Evolutionary conservation across 2,888 invertebrate species (phyloP).

Genomic region (Limnephilus auricula): DNA sequence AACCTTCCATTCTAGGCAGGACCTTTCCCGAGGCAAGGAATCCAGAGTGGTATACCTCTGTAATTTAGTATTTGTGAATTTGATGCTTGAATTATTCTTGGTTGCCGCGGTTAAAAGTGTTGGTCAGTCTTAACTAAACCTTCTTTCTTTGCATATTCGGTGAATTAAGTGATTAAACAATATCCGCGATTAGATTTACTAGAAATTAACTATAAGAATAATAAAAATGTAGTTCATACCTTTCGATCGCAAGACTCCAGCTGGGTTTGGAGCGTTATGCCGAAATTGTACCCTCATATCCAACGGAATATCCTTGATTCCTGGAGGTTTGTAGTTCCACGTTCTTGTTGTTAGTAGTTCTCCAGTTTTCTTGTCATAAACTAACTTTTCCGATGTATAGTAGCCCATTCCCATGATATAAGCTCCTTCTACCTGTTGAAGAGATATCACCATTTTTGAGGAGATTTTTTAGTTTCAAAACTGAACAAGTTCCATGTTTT

Average conservation of each 20-base stretch:
- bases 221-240: constrained; percentile 71
- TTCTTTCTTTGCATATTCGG: no score
- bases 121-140: not conserved
- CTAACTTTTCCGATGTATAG: constrained; percentile 83
- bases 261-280: constrained; percentile 79
- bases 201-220: not conserved
- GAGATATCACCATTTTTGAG: not conserved
- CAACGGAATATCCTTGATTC: constrained; percentile 83
- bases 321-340: constrained; percentile 86
- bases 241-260: constrained; percentile 84
- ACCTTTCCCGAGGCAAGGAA: no score
- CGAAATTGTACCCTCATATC: constrained; percentile 82
- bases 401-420: constrained; percentile 85
- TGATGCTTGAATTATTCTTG: no score
- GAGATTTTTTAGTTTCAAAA: not conserved
- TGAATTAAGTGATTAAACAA: no score
- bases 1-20: no score
- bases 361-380: constrained; percentile 79
- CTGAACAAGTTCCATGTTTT: not conserved
- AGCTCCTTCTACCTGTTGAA: constrained; percentile 70
- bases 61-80: no score
- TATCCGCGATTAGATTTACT: no score
- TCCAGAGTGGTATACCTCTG: no score
- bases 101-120: not conserved
- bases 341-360: constrained; percentile 82